Conservation (phyloP, 1,140 invertebrate genomes). For the Hycleus cichorii region DNA sequence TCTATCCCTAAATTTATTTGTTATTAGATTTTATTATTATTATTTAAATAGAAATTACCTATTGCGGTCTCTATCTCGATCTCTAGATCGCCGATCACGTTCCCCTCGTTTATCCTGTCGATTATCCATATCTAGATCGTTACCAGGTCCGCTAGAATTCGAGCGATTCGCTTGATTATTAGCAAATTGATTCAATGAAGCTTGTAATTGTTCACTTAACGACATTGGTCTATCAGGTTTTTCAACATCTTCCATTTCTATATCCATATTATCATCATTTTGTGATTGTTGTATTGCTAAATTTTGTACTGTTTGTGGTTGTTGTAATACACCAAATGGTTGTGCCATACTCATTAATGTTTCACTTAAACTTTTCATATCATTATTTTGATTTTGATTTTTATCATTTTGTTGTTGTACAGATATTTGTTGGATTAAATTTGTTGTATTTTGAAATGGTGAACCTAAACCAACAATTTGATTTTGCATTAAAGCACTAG, state of each 20-base stretch:
- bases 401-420: neutral
- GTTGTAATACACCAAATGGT: constrained; percentile 39
- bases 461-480: constrained; percentile 41
- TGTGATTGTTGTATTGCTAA: constrained; percentile 33
- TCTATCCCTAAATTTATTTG: constrained; percentile 1
- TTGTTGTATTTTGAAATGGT: constrained; percentile 32
- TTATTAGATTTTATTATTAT: too few relatives aligned
- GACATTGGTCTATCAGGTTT: constrained; percentile 23
- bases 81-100: neutral
- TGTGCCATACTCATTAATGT: constrained; percentile 29
- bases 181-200: constrained; percentile 24
- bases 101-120: constrained; percentile 1
- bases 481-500: constrained; percentile 46
- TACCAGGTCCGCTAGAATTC: constrained; percentile 1
- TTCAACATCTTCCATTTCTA: constrained; percentile 53
- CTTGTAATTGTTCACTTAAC: constrained; percentile 36
- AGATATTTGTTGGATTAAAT: constrained; percentile 7
- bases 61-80: neutral
- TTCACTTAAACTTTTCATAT: constrained; percentile 24
- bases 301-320: constrained; percentile 39
- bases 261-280: constrained; percentile 58
- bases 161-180: constrained; percentile 1
- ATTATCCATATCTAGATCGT: neutral
- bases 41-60: too few relatives aligned
- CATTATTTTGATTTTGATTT: neutral